Conservation (phyloP, 2,888 invertebrate species). For the Augochlorella aurata region DNA sequence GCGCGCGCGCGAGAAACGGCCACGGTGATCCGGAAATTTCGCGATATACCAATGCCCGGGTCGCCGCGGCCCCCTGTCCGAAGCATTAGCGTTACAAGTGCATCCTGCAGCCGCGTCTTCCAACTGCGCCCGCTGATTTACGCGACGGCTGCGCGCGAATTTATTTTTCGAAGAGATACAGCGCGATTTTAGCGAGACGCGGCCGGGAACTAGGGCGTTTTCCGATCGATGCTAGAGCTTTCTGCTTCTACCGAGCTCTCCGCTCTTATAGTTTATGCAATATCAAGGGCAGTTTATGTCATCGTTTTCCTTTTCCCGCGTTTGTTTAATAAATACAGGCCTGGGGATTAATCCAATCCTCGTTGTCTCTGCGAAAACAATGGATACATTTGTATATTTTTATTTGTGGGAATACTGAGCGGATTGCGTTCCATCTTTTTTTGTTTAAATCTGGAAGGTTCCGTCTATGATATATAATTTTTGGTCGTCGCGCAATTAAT, state of each 20-base stretch:
- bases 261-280: too few relatives aligned
- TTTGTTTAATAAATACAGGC: too few relatives aligned
- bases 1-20: background rate
- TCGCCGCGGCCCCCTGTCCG: too few relatives aligned
- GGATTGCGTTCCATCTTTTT: background rate
- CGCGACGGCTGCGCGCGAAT: background rate
- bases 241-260: too few relatives aligned
- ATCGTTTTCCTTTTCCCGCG: too few relatives aligned
- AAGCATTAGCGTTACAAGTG: conserved; percentile 8
- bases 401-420: background rate
- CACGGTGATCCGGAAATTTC: conserved; percentile 1
- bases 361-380: too few relatives aligned
- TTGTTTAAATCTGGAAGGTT: background rate
- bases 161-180: background rate
- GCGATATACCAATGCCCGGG: background rate
- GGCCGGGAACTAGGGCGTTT: too few relatives aligned
- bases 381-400: background rate
- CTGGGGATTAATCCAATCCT: too few relatives aligned
- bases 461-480: background rate
- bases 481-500: background rate
- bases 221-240: too few relatives aligned
- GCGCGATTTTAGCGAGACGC: too few relatives aligned
- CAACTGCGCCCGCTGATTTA: background rate
- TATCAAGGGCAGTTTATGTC: too few relatives aligned
- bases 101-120: background rate